A percentile compares a stretch with the other conserved stretches of the same genome.
Evolutionary conservation across 1,140 invertebrate species (phyloP).

Genomic region (Atta cephalotes): DNA sequence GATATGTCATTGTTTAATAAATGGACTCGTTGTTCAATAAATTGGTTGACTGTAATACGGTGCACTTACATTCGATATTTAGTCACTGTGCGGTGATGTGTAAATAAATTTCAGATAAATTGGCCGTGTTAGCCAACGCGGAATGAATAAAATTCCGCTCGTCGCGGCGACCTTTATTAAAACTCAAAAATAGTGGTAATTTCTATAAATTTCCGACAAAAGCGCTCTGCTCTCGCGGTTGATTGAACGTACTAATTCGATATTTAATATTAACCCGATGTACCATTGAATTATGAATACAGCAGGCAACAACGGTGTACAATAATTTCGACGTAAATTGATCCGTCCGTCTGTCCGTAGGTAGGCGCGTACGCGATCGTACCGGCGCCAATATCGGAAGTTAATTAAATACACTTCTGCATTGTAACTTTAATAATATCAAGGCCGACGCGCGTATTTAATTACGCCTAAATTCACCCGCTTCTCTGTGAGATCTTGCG

Average conservation of each 20-base stretch:
- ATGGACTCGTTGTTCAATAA: conserved; percentile 42
- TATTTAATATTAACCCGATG: conserved; percentile 62
- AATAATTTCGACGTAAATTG: conserved; percentile 70
- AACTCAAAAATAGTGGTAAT: conserved; percentile 57
- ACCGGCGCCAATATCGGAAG: conserved; percentile 64
- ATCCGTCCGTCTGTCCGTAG: conserved; percentile 47
- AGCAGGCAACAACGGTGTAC: conserved; percentile 47
- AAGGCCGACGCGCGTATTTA: conserved; percentile 67
- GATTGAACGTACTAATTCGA: conserved; percentile 55
- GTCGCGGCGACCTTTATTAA: conserved; percentile 54
- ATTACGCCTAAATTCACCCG: conserved; percentile 65
- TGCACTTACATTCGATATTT: conserved; percentile 52
- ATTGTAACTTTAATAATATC: conserved; percentile 73
- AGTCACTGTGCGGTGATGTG: conserved; percentile 53
- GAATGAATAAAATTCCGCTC: conserved; percentile 57
- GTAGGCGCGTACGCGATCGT: conserved; percentile 50
- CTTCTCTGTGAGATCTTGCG: conserved; percentile 26
- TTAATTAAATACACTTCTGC: conserved; percentile 69
- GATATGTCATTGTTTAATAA: conserved; percentile 49
- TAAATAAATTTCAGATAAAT: conserved; percentile 63
- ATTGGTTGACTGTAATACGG: conserved; percentile 42
- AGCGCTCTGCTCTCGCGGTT: conserved; percentile 37
- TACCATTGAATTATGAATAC: conserved; percentile 66
- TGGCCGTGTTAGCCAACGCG: conserved; percentile 28
- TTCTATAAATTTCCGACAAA: conserved; percentile 64